Evolutionary conservation across 2,797 vertebrate species (phyloP).

Genomic region (Micromesistius poutassou): DNA sequence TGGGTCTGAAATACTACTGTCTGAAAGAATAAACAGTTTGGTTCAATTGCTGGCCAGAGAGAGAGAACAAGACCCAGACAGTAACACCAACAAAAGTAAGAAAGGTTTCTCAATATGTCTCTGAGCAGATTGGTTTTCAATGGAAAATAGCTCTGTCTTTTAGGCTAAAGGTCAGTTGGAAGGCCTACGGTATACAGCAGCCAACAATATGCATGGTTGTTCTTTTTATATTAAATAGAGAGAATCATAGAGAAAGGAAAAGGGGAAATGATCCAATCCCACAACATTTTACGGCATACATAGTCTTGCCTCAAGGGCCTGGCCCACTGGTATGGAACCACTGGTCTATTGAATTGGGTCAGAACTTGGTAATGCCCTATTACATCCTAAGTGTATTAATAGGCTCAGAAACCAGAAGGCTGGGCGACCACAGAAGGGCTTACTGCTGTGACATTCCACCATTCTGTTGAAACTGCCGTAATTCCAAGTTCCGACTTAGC

Average conservation of each 20-base stretch:
- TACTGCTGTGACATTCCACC: background rate
- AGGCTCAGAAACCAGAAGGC: slow-evolving; percentile 1
- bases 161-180: background rate
- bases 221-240: background rate
- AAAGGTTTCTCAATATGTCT: background rate
- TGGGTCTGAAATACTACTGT: background rate
- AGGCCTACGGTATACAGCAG: background rate
- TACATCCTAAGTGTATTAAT: background rate
- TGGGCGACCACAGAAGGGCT: background rate
- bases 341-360: background rate
- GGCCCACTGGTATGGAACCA: background rate
- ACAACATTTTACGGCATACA: background rate
- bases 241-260: background rate
- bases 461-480: background rate
- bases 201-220: background rate
- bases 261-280: background rate
- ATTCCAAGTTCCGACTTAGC: background rate
- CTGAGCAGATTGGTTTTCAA: background rate
- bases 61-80: background rate
- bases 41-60: background rate
- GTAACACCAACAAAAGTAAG: background rate
- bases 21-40: background rate
- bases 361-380: background rate
- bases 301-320: background rate
- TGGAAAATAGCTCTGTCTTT: background rate